Percentiles rank a stretch among this genome's conserved stretches.
Conservation (phyloP, 2,113 vertebrate genomes). For the Ammospiza caudacuta region DNA sequence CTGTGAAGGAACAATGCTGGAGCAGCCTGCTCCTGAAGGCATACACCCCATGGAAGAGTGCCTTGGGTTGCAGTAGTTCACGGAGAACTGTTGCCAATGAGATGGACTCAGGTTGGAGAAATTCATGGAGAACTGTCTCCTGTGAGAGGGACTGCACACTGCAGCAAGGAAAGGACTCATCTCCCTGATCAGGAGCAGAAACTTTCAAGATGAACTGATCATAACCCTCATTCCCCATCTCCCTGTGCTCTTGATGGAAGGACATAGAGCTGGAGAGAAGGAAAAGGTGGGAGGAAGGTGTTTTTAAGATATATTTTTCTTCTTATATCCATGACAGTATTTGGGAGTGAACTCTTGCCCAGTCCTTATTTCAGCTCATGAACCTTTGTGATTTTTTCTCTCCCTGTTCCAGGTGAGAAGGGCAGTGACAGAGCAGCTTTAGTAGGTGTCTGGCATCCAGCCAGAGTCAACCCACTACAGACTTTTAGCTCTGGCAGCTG, state of each 20-base stretch:
- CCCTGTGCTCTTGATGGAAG: accelerated
- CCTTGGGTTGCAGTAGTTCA: too few relatives aligned
- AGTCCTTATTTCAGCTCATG: not conserved
- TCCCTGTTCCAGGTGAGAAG: not conserved
- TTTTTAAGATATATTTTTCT: not conserved
- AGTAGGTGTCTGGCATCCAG: not conserved
- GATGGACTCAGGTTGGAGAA: not conserved
- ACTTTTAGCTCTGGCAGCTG: not conserved
- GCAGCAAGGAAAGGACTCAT: too few relatives aligned
- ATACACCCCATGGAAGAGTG: not conserved
- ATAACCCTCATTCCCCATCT: not conserved
- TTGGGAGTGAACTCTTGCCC: not conserved
- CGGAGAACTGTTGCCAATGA: too few relatives aligned
- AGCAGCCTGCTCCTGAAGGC: not conserved
- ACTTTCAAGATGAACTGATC: not conserved
- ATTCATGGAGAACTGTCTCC: too few relatives aligned
- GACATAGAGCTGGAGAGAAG: not conserved
- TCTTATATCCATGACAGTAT: not conserved
- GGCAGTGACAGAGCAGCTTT: not conserved
- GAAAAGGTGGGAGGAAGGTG: not conserved
- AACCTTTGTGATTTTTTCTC: not conserved
- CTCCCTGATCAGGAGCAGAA: not conserved
- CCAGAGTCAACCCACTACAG: not conserved
- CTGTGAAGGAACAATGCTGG: not conserved
- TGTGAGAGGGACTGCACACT: not conserved